Evolutionary conservation across 2,797 vertebrate genomes (phyloP).

Genomic region (Saxicola maurus): DNA sequence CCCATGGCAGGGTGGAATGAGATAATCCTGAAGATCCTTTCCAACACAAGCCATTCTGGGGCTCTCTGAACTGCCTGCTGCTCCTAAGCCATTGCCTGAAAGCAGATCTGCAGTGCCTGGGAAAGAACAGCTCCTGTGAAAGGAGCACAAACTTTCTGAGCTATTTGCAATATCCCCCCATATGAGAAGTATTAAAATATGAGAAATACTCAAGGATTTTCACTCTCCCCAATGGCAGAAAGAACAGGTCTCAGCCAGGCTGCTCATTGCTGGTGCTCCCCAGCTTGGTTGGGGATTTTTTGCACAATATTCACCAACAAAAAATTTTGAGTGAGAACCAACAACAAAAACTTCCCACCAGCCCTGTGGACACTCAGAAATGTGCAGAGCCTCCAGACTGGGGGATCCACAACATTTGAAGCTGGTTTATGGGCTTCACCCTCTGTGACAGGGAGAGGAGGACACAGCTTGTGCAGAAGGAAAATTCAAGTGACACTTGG

Average conservation of each 20-base stretch:
- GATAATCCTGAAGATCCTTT: background rate
- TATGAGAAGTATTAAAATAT: background rate
- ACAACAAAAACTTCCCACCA: background rate
- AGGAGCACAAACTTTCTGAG: background rate
- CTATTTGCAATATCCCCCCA: too few relatives aligned
- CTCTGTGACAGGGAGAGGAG: accelerated
- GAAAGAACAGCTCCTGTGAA: background rate
- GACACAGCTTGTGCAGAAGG: background rate
- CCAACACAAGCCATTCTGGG: background rate
- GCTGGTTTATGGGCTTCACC: background rate
- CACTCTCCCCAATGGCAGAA: background rate
- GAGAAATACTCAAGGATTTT: background rate
- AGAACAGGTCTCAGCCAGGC: background rate
- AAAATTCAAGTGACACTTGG: accelerated
- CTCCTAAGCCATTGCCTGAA: background rate
- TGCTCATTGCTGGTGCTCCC: accelerated
- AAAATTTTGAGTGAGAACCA: background rate
- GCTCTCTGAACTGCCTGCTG: background rate
- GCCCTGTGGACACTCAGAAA: background rate
- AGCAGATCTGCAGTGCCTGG: background rate
- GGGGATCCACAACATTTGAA: too few relatives aligned
- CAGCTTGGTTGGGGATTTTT: accelerated
- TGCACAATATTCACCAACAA: accelerated
- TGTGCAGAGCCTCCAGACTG: accelerated
- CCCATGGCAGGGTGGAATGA: too few relatives aligned